Conservation (phyloP, 2,797 vertebrate genomes). For the Neopelma chrysocephalum region DNA sequence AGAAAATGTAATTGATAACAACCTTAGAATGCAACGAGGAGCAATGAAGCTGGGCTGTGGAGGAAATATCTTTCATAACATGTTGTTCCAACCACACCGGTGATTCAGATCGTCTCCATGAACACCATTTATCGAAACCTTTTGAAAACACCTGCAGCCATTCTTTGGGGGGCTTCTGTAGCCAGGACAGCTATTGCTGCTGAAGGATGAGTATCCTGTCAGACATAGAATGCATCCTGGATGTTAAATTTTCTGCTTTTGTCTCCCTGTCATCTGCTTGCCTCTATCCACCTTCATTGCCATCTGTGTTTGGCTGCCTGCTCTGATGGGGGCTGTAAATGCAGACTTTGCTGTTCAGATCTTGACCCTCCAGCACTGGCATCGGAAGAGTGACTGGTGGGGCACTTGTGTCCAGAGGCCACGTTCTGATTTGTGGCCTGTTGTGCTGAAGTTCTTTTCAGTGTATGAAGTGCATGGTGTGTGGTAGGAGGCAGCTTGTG, state of each 20-base stretch:
- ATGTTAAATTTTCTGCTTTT: neutral
- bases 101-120: neutral
- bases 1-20: neutral
- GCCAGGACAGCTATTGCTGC: neutral
- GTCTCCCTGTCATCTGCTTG: neutral
- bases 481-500: neutral
- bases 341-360: neutral
- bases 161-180: neutral
- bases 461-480: rapidly evolving
- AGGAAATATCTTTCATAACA: neutral
- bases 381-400: neutral
- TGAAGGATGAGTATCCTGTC: neutral
- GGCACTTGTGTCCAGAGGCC: neutral
- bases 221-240: neutral
- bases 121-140: rapidly evolving
- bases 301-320: rapidly evolving
- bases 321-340: neutral
- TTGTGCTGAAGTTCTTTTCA: neutral
- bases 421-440: neutral
- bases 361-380: rapidly evolving
- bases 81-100: neutral
- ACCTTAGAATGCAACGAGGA: neutral
- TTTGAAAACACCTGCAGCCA: neutral
- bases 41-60: neutral
- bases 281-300: neutral